Percentiles rank a stretch among this genome's conserved stretches.
phyloP scores from a whole-genome alignment of 2,113 vertebrate species.

The Cariama cristata region DNA sequence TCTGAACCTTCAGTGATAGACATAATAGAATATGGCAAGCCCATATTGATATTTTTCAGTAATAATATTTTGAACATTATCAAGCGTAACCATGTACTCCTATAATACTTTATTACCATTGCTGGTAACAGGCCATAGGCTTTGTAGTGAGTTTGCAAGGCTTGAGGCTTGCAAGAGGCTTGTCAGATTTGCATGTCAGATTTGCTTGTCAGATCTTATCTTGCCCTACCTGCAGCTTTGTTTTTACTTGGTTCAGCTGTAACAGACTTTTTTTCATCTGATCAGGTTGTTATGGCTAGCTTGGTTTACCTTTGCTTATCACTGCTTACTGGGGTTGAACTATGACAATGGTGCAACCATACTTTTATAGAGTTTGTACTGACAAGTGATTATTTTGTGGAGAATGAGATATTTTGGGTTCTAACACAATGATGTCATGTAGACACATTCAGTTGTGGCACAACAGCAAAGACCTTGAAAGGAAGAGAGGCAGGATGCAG shows the following conservation, averaged over 20 bases:
- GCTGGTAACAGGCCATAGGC: not conserved
- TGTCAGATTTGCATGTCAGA: not conserved
- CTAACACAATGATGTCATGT: not conserved
- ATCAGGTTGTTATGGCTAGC: not conserved
- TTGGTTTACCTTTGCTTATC: not conserved
- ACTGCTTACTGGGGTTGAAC: not conserved
- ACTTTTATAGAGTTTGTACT: not conserved
- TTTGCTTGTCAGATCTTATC: not conserved
- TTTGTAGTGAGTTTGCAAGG: not conserved
- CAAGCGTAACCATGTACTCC: accelerated
- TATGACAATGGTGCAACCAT: not conserved
- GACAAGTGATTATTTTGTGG: not conserved
- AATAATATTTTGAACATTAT: not conserved
- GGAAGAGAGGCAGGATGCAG: not conserved
- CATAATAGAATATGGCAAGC: not conserved
- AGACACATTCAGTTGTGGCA: not conserved
- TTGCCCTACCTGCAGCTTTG: not conserved
- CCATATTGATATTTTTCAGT: not conserved
- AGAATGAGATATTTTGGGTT: not conserved
- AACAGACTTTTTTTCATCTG: not conserved
- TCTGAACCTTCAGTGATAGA: not conserved
- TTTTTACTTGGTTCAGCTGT: not conserved
- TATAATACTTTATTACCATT: not conserved
- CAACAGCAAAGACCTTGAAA: not conserved
- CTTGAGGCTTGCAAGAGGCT: not conserved